Conservation (phyloP, 1,140 invertebrate species). For the Dendrolimus punctatus region DNA sequence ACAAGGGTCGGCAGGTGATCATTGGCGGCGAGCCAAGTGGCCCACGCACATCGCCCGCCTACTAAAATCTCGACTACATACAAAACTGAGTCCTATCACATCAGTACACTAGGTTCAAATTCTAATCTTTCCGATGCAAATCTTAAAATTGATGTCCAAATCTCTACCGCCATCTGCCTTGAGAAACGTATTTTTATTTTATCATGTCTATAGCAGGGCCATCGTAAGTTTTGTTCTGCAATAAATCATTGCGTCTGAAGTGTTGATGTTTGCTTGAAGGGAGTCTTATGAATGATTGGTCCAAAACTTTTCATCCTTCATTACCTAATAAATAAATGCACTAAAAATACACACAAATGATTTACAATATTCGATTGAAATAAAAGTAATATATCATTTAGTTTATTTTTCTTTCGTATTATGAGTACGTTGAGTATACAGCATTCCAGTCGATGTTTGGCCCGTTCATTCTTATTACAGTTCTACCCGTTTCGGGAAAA, state of each 20-base stretch:
- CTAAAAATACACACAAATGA: no score
- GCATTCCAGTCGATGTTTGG: no score
- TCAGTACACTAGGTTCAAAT: constrained; percentile 4
- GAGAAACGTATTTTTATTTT: constrained; percentile 49
- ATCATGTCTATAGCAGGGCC: constrained; percentile 29
- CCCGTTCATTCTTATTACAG: no score
- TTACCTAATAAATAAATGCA: background rate
- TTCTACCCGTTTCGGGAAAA: no score
- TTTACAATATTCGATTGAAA: no score
- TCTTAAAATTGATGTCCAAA: constrained; percentile 56
- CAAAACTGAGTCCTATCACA: constrained; percentile 21
- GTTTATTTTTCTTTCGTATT: no score
- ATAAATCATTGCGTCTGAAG: constrained; percentile 15
- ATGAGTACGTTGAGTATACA: no score
- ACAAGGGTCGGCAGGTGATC: constrained; percentile 58
- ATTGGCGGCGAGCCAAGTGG: constrained; percentile 41
- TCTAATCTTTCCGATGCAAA: constrained; percentile 5
- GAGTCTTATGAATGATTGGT: constrained; percentile 14
- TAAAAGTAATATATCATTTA: no score
- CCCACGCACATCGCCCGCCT: constrained; percentile 40
- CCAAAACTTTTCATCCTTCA: background rate
- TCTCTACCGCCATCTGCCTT: constrained; percentile 43
- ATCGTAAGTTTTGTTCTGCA: constrained; percentile 17
- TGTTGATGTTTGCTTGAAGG: constrained; percentile 11
- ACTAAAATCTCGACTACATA: constrained; percentile 14